phyloP scores from a whole-genome alignment of 1,140 invertebrate species.

The Drosophila lacteicornis region DNA sequence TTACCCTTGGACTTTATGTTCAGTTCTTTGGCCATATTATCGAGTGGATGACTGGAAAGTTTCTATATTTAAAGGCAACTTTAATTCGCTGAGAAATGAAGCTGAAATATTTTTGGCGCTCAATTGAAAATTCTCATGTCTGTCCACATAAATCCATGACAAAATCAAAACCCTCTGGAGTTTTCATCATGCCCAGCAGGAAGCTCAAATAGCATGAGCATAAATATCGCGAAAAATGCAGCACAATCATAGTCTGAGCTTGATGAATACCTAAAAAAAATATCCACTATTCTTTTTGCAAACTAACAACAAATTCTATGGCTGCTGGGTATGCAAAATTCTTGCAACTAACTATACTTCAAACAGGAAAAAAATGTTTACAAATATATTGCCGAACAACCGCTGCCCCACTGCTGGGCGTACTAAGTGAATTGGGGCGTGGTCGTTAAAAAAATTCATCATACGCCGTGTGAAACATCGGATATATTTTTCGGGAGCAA shows the following conservation, averaged over 20 bases:
- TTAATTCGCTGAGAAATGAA: slow-evolving; percentile 1
- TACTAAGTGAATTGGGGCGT: slow-evolving; percentile 27
- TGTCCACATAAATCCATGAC: not conserved
- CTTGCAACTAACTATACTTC: not conserved
- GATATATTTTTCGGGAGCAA: slow-evolving; percentile 42
- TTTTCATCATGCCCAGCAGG: slow-evolving; percentile 7
- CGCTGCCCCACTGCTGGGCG: not conserved
- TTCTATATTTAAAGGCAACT: not conserved
- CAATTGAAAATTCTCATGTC: not conserved
- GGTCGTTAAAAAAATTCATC: slow-evolving; percentile 43
- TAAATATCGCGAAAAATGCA: slow-evolving; percentile 13
- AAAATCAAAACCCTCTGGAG: not conserved
- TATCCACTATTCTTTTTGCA: slow-evolving; percentile 3
- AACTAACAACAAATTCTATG: slow-evolving; percentile 4
- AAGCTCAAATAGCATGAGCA: not conserved
- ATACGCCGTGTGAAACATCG: slow-evolving; percentile 43
- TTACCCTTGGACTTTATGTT: slow-evolving; percentile 74
- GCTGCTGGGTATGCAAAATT: slow-evolving; percentile 16
- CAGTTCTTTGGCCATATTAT: slow-evolving; percentile 43
- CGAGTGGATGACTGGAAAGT: slow-evolving; percentile 59
- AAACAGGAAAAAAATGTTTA: slow-evolving; percentile 19
- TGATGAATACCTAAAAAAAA: slow-evolving; percentile 12
- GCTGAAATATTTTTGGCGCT: not conserved
- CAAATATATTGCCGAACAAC: slow-evolving; percentile 12
- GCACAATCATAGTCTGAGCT: not conserved